These are phyloP conservation scores for Damaliscus lunatus DNA, from an alignment of 2,113 vertebrate species.

Conservation along the genomic window DNA sequence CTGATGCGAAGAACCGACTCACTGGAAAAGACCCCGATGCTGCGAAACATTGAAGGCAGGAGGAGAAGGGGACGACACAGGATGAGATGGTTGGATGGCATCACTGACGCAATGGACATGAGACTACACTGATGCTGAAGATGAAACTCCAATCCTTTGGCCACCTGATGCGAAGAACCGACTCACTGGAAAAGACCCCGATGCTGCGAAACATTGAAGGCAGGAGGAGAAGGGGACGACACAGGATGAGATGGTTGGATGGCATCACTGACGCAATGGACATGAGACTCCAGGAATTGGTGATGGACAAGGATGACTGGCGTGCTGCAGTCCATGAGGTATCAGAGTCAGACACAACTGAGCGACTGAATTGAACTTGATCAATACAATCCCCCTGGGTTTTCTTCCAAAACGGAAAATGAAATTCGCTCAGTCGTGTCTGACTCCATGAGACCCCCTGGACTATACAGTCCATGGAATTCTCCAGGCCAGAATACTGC, in stretches of 20 bases:
- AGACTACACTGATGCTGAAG: background rate
- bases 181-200: background rate
- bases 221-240: background rate
- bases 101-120: no score
- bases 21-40: background rate
- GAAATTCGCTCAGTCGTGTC: accelerated
- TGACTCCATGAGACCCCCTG: background rate
- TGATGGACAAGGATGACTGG: background rate
- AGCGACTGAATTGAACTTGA: background rate
- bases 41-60: background rate
- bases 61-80: background rate
- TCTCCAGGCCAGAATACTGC: background rate
- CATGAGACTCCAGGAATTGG: background rate
- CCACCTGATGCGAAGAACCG: background rate
- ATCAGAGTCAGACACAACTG: background rate
- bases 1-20: background rate
- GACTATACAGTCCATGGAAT: background rate
- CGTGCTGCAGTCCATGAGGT: background rate
- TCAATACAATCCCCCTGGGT: background rate
- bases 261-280: background rate
- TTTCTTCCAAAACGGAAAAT: background rate
- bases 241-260: background rate
- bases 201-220: background rate
- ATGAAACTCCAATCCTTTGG: background rate
- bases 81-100: background rate